phyloP scores from a whole-genome alignment of 2,888 invertebrate species.

The Coremacera marginata region DNA sequence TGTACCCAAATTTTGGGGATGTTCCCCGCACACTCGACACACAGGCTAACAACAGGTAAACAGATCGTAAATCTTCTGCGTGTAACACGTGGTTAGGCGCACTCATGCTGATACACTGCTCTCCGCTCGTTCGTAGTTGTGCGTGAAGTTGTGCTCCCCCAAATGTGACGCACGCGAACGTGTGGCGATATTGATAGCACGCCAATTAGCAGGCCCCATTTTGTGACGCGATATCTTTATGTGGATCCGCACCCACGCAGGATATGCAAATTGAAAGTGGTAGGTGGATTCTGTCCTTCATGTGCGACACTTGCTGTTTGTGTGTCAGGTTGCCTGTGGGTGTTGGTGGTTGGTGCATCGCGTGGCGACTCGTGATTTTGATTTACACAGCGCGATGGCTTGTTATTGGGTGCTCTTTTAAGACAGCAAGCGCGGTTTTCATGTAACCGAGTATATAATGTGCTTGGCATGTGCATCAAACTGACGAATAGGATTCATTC shows the following conservation, averaged over 20 bases:
- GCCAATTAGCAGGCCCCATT: constrained; percentile 65
- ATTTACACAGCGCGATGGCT: constrained; percentile 57
- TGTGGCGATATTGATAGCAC: constrained; percentile 55
- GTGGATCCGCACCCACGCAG: constrained; percentile 49
- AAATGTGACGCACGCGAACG: constrained; percentile 47
- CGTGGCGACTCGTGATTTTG: constrained; percentile 46
- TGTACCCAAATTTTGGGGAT: constrained; percentile 51
- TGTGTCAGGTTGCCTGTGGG: constrained; percentile 33
- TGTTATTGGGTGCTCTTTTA: constrained; percentile 61
- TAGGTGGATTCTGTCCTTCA: constrained; percentile 53
- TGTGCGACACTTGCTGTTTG: constrained; percentile 40
- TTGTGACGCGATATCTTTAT: constrained; percentile 47
- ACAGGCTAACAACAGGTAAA: constrained; percentile 62
- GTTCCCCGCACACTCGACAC: constrained; percentile 45
- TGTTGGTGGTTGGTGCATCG: constrained; percentile 40
- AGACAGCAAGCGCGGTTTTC: not conserved
- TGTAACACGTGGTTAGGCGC: constrained; percentile 54
- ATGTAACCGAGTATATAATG: constrained; percentile 49
- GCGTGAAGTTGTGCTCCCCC: constrained; percentile 54
- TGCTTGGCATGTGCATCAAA: constrained; percentile 52
- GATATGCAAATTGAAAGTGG: constrained; percentile 54
- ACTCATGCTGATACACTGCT: constrained; percentile 53
- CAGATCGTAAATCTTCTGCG: constrained; percentile 63
- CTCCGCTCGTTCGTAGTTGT: constrained; percentile 63
- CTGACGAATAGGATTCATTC: constrained; percentile 59